Conservation (phyloP, 2,113 vertebrate species). For the Notechis scutatus region DNA sequence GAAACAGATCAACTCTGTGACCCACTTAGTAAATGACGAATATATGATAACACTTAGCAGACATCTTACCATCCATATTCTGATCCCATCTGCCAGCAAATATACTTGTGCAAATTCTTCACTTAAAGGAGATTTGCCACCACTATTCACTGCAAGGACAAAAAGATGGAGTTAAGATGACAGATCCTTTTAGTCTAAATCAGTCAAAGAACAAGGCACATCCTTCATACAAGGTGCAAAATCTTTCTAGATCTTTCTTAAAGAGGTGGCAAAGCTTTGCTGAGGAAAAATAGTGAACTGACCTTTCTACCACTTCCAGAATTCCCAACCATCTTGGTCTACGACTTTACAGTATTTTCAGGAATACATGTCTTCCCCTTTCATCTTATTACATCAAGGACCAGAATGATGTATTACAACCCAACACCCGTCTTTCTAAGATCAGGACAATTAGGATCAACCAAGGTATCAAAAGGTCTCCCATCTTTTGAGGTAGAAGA, state of each 20-base stretch:
- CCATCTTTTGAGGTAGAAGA: background rate
- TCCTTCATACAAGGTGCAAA: background rate
- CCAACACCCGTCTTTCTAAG: background rate
- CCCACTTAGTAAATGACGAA: background rate
- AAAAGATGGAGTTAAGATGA: slow-evolving; percentile 42
- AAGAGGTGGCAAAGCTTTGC: background rate
- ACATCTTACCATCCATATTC: slow-evolving; percentile 94
- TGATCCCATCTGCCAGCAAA: slow-evolving; percentile 87
- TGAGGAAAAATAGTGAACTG: background rate
- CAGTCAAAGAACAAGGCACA: background rate
- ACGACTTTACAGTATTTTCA: background rate
- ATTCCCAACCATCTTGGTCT: background rate
- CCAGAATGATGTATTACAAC: background rate
- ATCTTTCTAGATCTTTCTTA: background rate
- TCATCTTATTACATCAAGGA: background rate
- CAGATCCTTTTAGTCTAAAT: slow-evolving; percentile 32
- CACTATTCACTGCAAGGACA: slow-evolving; percentile 78
- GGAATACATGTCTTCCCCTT: background rate
- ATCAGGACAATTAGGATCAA: background rate
- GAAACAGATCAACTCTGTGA: background rate
- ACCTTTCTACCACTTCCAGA: background rate
- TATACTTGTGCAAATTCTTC: slow-evolving; percentile 91
- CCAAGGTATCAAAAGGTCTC: background rate
- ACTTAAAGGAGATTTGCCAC: slow-evolving; percentile 75
- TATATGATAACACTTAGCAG: background rate